A percentile compares a stretch with the other conserved stretches of the same genome.
Conservation (phyloP, 1,140 invertebrate genomes). For the Lamellibrachia luymesi region DNA sequence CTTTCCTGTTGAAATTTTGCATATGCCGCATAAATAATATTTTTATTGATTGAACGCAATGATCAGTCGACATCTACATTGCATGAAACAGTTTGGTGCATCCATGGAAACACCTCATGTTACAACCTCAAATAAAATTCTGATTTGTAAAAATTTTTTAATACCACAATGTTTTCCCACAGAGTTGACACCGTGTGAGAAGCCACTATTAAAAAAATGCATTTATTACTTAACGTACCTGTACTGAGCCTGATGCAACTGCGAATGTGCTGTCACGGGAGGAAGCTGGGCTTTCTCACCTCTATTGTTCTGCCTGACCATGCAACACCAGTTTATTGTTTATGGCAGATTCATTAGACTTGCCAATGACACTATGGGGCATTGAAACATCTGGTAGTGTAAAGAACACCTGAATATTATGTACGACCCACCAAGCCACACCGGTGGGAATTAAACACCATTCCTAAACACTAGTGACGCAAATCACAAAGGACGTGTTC, state of each 20-base stretch:
- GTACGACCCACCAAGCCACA: neutral
- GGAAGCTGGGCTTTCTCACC: neutral
- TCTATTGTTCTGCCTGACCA: neutral
- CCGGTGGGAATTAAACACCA: neutral
- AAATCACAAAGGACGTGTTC: neutral
- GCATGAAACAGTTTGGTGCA: neutral
- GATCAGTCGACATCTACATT: neutral
- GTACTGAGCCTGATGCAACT: neutral
- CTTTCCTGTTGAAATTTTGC: neutral
- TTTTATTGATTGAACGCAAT: neutral
- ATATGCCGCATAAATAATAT: neutral
- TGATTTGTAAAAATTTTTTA: neutral
- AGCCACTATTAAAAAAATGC: neutral
- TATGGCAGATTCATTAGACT: neutral
- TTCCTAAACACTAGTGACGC: neutral
- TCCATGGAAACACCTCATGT: neutral
- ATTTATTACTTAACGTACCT: neutral
- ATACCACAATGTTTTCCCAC: neutral
- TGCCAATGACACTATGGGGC: neutral
- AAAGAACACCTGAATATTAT: neutral
- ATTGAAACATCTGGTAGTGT: neutral
- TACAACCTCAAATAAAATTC: neutral
- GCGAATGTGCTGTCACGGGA: neutral
- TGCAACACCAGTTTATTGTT: neutral
- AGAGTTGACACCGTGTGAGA: neutral